phyloP scores from a whole-genome alignment of 2,797 vertebrate genomes.

The Hippocampus kuda region DNA sequence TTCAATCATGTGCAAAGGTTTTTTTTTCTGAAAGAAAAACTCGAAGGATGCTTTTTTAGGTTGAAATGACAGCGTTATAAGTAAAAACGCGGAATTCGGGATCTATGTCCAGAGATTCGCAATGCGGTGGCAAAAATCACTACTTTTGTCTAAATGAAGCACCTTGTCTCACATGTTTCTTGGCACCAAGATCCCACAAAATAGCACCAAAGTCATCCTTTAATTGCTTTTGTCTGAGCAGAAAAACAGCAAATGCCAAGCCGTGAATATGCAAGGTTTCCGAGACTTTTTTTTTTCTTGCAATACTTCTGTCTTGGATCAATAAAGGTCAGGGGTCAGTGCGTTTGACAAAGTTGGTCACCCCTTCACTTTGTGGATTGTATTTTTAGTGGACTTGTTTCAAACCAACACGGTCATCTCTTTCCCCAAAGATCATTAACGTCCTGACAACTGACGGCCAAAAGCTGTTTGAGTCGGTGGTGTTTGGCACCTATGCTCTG shows the following conservation, averaged over 20 bases:
- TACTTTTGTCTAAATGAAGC: not conserved
- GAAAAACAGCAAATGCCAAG: not conserved
- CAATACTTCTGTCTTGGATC: too few relatives aligned
- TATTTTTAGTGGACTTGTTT: too few relatives aligned
- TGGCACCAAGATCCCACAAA: not conserved
- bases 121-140: not conserved
- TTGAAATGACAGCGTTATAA: too few relatives aligned
- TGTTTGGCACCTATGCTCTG: slow-evolving; percentile 61
- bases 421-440: slow-evolving; percentile 66
- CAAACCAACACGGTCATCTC: not conserved
- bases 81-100: too few relatives aligned
- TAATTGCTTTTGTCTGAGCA: not conserved
- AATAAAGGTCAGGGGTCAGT: too few relatives aligned
- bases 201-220: not conserved
- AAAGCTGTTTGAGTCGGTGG: slow-evolving; percentile 67
- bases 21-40: too few relatives aligned
- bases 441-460: slow-evolving; percentile 71
- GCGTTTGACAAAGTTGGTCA: too few relatives aligned
- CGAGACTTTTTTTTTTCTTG: not conserved
- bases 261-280: not conserved
- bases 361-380: too few relatives aligned
- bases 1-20: too few relatives aligned
- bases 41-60: too few relatives aligned
- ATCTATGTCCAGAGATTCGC: not conserved
- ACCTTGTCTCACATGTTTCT: not conserved